These are phyloP conservation scores for Spatulosminthurus flaviceps DNA, from an alignment of 2,888 invertebrate genomes.

Conservation along the genomic window DNA sequence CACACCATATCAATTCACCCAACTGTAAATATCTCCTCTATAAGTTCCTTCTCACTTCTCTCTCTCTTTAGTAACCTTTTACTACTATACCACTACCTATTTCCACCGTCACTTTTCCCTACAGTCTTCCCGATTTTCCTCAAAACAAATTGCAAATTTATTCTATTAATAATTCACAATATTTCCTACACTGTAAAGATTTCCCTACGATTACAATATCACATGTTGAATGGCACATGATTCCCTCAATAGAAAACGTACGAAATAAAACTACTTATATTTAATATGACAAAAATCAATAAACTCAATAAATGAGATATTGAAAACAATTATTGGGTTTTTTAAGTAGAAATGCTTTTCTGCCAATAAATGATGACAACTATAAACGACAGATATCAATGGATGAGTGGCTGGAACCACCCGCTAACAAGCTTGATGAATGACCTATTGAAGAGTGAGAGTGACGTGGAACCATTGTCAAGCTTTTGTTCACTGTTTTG, in stretches of 20 bases:
- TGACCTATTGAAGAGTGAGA: conserved; percentile 3
- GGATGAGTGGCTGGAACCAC: neutral
- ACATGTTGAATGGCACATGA: neutral
- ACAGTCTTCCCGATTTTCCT: too few species aligned
- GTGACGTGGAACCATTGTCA: conserved; percentile 2
- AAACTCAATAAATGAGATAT: neutral
- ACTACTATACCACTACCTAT: too few species aligned
- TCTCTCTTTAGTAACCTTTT: too few species aligned
- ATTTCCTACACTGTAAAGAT: too few species aligned
- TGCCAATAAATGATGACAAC: neutral
- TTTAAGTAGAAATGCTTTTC: neutral
- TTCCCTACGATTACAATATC: too few species aligned
- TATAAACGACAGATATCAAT: neutral
- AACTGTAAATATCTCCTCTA: too few species aligned
- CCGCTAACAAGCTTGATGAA: neutral
- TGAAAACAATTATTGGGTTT: neutral
- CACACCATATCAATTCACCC: too few species aligned
- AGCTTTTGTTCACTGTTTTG: conserved; percentile 1
- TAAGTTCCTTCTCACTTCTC: too few species aligned
- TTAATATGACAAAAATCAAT: neutral
- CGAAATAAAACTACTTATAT: neutral
- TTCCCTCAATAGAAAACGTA: neutral
- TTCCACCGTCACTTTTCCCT: too few species aligned
- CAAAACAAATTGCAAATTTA: too few species aligned
- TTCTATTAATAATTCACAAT: too few species aligned